Evolutionary conservation across 1,140 invertebrate genomes (phyloP), one percentile per base, ranked within the genome.

Genomic region (Heliconius eleuchia): DNA sequence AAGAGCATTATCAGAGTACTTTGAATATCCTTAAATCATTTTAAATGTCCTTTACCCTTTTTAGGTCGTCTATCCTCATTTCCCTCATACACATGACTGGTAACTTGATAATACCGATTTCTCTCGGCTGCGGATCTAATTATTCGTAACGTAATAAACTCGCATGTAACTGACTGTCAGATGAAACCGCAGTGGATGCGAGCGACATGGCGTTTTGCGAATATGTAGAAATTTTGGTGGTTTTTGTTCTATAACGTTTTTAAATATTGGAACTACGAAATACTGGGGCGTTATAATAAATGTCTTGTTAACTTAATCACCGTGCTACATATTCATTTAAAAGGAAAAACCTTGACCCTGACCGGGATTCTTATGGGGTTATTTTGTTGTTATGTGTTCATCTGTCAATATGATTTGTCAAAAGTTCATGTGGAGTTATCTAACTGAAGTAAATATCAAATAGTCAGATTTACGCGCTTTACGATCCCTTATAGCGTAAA

Each of bases 101-200:
- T 81, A 81, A 81, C 37, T 66, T 74, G 77, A 81, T 81, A 76
- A 81, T 78, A 76, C 74, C 73, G 70, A 81, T 81, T 81, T 76
- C 80, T 81, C 80, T 60, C 73, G 72, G 74, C 70, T 78, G 27
- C 73, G 77, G 73, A 83, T 81, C 82, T 83, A 83, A 81, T 83
- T 78, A 83, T 79, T 74, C 74, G 76, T 83, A 81, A 81, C 66
- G 57, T 78, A 83, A 83, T 83, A 80, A 80, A 78, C 76, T 80
- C 77, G 73, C 77, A 73, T 83, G 77, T 83, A 81, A 77, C 82
- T 76, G 82, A 71, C 79, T 79, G 79, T 78, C 77, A 81, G 71
- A 75, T 73, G 82, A 81, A 83, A 74, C 80, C 80, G 79, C 81
- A 79, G 78, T 78, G 78, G 78, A 74, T 83, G 77, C 75, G 73